Conservation (phyloP, 2,113 vertebrate genomes). For the Limanda limanda region DNA sequence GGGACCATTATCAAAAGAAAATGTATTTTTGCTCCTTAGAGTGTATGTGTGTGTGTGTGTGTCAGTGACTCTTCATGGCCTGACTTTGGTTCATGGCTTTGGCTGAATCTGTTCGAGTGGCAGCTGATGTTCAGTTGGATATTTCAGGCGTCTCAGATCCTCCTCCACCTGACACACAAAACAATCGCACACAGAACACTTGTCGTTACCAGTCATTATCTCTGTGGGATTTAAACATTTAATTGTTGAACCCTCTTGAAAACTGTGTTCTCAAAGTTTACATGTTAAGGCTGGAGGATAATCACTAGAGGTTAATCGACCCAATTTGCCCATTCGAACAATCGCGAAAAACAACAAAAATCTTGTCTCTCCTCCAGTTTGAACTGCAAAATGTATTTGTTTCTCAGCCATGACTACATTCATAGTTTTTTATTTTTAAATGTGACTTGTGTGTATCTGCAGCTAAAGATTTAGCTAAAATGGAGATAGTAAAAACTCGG, state of each 20-base stretch:
- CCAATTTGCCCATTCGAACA: no score
- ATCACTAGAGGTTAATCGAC: no score
- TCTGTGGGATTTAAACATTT: background rate
- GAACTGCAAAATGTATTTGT: no score
- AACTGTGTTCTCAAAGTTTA: background rate
- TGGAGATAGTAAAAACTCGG: background rate
- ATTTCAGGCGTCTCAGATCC: slow-evolving; percentile 84
- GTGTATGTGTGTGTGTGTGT: slow-evolving; percentile 5
- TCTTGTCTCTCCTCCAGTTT: no score
- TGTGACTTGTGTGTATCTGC: background rate
- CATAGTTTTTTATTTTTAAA: no score
- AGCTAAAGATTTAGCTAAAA: background rate
- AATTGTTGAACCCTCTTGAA: background rate
- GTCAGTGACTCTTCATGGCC: slow-evolving; percentile 3
- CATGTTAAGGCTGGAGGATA: no score
- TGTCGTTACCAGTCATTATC: no score
- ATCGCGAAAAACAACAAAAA: no score
- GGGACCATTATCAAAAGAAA: slow-evolving; percentile 58
- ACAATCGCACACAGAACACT: background rate
- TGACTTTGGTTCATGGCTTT: slow-evolving; percentile 70
- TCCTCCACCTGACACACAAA: slow-evolving; percentile 83
- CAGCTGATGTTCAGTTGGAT: slow-evolving; percentile 82
- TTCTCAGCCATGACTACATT: no score
- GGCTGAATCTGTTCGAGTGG: slow-evolving; percentile 83
- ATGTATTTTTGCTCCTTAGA: slow-evolving; percentile 16